Percentiles rank a stretch among this genome's conserved stretches.
These are phyloP conservation scores for Caenorhabditis doughertyi DNA, from an alignment of 2,888 invertebrate genomes.

Conservation along the genomic window DNA sequence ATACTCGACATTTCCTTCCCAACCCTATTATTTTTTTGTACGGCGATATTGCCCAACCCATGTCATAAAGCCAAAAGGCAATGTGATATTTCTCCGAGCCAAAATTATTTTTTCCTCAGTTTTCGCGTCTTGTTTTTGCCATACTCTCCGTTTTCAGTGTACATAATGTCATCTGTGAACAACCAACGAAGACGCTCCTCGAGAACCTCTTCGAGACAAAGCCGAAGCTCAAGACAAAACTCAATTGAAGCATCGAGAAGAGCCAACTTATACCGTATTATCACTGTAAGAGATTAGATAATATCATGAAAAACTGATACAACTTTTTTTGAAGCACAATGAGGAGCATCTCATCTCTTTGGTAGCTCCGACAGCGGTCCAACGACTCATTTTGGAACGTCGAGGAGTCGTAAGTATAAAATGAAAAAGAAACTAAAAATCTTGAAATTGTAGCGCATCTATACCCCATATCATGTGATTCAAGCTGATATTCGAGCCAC, in stretches of 20 bases:
- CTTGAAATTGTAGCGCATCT: background rate
- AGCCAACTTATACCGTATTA: background rate
- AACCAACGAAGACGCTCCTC: too few relatives aligned
- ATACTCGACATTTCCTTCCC: background rate
- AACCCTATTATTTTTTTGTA: background rate
- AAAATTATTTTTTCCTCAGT: background rate
- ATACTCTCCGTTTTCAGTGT: background rate
- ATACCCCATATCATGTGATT: background rate
- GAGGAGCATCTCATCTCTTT: background rate
- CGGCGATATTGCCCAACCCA: background rate
- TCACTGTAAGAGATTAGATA: background rate
- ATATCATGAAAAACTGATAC: background rate
- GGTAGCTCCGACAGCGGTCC: background rate
- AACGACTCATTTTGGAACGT: background rate
- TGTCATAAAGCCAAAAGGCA: background rate
- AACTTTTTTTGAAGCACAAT: background rate
- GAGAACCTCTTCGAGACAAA: background rate
- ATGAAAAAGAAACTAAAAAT: too few relatives aligned
- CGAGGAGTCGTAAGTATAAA: conserved; percentile 15
- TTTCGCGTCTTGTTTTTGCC: background rate
- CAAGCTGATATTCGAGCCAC: background rate
- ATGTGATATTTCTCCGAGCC: background rate
- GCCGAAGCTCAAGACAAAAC: background rate
- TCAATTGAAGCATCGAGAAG: background rate
- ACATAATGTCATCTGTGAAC: background rate